Base-by-base conservation (phyloP, 2,888 invertebrate species). In the Hemicrepidius hirtus region DNA sequence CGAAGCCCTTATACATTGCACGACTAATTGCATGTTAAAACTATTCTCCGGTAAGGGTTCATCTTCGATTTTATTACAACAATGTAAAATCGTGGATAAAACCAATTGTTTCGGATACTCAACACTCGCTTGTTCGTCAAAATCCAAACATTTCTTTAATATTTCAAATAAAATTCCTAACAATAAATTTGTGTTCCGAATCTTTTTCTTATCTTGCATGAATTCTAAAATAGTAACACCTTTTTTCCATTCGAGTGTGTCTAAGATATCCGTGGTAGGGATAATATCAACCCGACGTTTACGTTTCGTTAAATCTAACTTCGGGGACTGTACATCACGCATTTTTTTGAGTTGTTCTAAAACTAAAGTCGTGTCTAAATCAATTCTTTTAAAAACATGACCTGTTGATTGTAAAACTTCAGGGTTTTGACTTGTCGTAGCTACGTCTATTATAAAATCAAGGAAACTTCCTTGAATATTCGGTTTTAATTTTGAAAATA, bases 21-120 rank as follows among this genome's bases (percentile, higher is more conserved):
- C 96, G 1, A 96, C 90, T 28, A 93, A 82, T 79, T 95, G 95
- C 41, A 96, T 92, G 76, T 94, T 92, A 69, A 90, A 86, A 66
- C 85, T 81, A 28, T 85, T 86, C 59, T 88, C 86, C 0, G 90
- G 88, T 21, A 91, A 82, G 88, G 0, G 89, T 84, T 1, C 82
- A 9, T 88, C 87, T 16, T 87, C 82, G 0, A 91, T 87, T 80
- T 91, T 91, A 79, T 90, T 88, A 78, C 92, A 93, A 80, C 91
- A 92, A 82, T 93, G 91, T 83, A 95, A 89, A 32, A 97, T 88
- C 0, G 92, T 91, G 0, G 95, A 93, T 0, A 98, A 87, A 18
- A 96, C 88, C 13, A 98, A 87, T 82, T 98, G 97, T 84, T 97
- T 97, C 0, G 94, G 91, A 83, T 98, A 98, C 84, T 98, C 97